These are phyloP conservation scores for Notarius quadriscutis DNA, from an alignment of 2,113 vertebrate species.

Conservation along the genomic window DNA sequence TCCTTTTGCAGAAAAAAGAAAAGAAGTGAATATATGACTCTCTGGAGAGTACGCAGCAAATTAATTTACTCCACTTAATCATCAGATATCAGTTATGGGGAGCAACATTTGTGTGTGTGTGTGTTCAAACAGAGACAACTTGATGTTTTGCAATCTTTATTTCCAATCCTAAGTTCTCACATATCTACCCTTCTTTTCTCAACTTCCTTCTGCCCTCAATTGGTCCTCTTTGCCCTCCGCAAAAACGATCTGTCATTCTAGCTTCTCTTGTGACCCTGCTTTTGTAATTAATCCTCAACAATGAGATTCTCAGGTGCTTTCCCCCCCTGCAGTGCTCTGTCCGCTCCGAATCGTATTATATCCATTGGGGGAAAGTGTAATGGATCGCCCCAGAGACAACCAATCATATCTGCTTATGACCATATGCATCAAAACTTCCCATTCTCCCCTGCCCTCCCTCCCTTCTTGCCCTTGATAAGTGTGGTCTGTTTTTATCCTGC, in stretches of 20 bases:
- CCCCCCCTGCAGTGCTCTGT: constrained; percentile 42
- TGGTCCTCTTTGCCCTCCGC: constrained; percentile 21
- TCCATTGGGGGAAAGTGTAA: constrained; percentile 62
- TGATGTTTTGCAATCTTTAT: background rate
- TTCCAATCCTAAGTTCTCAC: constrained; percentile 22
- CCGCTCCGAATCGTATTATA: constrained; percentile 47
- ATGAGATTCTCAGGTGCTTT: constrained; percentile 26
- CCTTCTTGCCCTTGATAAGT: constrained; percentile 71
- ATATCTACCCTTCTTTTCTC: background rate
- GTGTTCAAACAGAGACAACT: background rate
- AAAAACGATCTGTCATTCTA: constrained; percentile 26
- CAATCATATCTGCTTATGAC: constrained; percentile 71
- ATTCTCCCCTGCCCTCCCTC: constrained; percentile 35
- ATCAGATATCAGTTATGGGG: constrained; percentile 66
- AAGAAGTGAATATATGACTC: background rate
- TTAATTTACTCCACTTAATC: constrained; percentile 66
- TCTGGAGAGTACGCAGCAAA: constrained; percentile 44
- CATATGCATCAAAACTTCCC: constrained; percentile 61
- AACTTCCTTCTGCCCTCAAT: constrained; percentile 32
- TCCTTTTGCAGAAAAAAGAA: background rate
- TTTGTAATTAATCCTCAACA: constrained; percentile 38
- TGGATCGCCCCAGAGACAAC: constrained; percentile 66
- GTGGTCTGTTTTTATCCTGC: constrained; percentile 66
- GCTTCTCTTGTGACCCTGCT: background rate
- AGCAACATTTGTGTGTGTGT: background rate